Evolutionary conservation across 2,888 invertebrate species (phyloP).

Genomic region (Eupithecia inturbata): DNA sequence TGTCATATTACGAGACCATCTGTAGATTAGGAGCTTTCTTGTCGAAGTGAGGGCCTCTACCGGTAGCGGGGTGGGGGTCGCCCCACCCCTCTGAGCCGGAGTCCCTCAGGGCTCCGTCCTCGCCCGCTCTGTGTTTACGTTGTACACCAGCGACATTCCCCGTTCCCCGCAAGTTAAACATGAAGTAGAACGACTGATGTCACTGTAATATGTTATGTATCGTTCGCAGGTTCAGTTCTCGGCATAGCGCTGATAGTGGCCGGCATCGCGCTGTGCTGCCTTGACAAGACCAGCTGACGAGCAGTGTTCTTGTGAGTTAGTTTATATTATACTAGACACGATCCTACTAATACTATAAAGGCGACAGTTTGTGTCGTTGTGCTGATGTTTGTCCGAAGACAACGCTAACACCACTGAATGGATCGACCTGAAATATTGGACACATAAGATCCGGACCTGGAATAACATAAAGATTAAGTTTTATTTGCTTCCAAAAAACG

Average conservation of each 20-base stretch:
- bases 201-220: background rate
- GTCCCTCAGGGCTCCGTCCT: background rate
- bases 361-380: too few species aligned
- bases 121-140: background rate
- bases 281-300: constrained; percentile 72
- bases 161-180: background rate
- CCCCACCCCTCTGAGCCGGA: background rate
- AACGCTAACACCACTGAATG: too few species aligned
- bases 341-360: too few species aligned
- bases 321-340: background rate
- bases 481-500: too few species aligned
- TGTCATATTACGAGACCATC: background rate
- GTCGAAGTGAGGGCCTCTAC: background rate
- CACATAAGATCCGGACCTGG: too few species aligned
- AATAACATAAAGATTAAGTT: too few species aligned
- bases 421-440: too few species aligned
- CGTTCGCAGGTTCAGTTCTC: constrained; percentile 80
- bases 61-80: background rate
- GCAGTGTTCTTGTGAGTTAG: background rate
- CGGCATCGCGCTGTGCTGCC: constrained; percentile 86
- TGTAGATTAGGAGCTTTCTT: background rate
- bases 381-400: too few species aligned
- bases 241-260: constrained; percentile 84
- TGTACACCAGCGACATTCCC: background rate
- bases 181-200: background rate